Conservation (phyloP, 1,140 invertebrate species). For the Drosophila auraria region DNA sequence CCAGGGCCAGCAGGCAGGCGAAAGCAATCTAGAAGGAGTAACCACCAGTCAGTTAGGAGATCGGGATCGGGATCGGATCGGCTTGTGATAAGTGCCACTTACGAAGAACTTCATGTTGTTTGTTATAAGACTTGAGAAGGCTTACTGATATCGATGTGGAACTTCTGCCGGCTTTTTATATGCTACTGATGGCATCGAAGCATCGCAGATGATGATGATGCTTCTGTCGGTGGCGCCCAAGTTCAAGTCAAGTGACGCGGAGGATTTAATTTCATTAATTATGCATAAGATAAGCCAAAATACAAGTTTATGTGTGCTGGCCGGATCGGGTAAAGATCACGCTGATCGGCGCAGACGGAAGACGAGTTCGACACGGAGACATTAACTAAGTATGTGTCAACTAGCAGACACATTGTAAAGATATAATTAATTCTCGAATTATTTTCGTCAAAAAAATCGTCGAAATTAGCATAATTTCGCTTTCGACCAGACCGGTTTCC, state of each 20-base stretch:
- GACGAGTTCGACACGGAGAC: slow-evolving; percentile 36
- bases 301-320: slow-evolving; percentile 44
- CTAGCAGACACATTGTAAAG: slow-evolving; percentile 49
- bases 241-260: slow-evolving; percentile 35
- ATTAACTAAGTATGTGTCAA: slow-evolving; percentile 50
- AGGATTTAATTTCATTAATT: slow-evolving; percentile 59
- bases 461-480: slow-evolving; percentile 39
- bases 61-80: background rate
- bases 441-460: slow-evolving; percentile 40
- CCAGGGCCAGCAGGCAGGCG: slow-evolving; percentile 69
- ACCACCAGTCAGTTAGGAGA: slow-evolving; percentile 5
- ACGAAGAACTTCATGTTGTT: slow-evolving; percentile 80
- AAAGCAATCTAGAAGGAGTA: slow-evolving; percentile 55
- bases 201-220: background rate
- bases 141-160: slow-evolving; percentile 59
- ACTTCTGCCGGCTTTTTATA: slow-evolving; percentile 57
- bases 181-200: slow-evolving; percentile 15
- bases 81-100: slow-evolving; percentile 39
- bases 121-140: slow-evolving; percentile 61
- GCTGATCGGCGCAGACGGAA: slow-evolving; percentile 37
- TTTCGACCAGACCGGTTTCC: slow-evolving; percentile 32
- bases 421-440: slow-evolving; percentile 56
- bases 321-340: slow-evolving; percentile 14
- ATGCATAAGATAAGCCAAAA: slow-evolving; percentile 64
- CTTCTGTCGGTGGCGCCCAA: slow-evolving; percentile 36